phyloP scores from a whole-genome alignment of 1,140 invertebrate genomes.

The Ceratina calcarata region DNA sequence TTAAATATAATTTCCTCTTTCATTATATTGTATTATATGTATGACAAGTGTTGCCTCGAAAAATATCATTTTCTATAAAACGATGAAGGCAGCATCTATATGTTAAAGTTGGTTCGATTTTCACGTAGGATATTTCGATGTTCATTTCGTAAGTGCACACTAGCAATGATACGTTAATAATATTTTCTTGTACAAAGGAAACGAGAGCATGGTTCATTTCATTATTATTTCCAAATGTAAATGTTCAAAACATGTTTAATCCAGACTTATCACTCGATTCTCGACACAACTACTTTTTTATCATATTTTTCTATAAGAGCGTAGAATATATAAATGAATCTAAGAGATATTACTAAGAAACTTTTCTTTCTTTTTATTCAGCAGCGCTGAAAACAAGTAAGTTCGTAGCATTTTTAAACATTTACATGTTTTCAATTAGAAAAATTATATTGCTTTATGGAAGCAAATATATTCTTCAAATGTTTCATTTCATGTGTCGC shows the following conservation, averaged over 20 bases:
- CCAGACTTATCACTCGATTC: slow-evolving; percentile 12
- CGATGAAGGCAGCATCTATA: too few species aligned
- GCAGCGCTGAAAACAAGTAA: slow-evolving; percentile 72
- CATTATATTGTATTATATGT: background rate
- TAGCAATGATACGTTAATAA: background rate
- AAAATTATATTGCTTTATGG: background rate
- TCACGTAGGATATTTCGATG: too few species aligned
- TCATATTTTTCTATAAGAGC: slow-evolving; percentile 18
- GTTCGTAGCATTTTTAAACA: slow-evolving; percentile 61
- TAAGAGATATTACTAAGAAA: slow-evolving; percentile 54
- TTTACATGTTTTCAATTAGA: slow-evolving; percentile 46
- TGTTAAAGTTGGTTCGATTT: background rate
- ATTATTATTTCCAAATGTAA: slow-evolving; percentile 21
- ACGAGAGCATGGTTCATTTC: background rate
- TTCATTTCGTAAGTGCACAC: background rate
- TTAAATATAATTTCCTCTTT: background rate
- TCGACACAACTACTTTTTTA: background rate
- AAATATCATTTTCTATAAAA: slow-evolving; percentile 18
- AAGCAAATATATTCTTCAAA: slow-evolving; percentile 19
- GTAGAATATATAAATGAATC: background rate
- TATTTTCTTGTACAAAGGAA: background rate
- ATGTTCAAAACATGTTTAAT: slow-evolving; percentile 33
- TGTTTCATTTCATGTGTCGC: slow-evolving; percentile 1
- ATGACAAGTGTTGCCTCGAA: slow-evolving; percentile 15
- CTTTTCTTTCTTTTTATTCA: slow-evolving; percentile 65